A percentile compares a stretch with the other conserved stretches of the same genome.
Conservation (phyloP, 1,140 invertebrate genomes). For the Cydia strobilella region DNA sequence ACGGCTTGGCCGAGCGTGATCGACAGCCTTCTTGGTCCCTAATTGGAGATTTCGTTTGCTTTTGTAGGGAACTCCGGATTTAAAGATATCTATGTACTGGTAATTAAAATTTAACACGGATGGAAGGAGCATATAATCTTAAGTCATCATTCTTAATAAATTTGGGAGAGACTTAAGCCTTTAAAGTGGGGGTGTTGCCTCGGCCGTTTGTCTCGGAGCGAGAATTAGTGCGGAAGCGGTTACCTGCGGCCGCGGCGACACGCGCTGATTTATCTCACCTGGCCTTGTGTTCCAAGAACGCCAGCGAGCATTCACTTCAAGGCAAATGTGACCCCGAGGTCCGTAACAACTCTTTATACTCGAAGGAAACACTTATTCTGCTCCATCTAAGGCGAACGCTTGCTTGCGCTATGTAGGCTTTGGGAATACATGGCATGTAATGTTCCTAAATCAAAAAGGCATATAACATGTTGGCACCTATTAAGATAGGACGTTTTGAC, state of each 20-base stretch:
- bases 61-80: no score
- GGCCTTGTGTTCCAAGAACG: not conserved
- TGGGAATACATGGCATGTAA: not conserved
- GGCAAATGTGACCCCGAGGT: no score
- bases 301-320: not conserved
- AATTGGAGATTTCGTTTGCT: no score
- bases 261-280: slow-evolving; percentile 11
- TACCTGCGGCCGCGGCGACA: slow-evolving; percentile 11
- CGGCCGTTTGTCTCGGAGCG: slow-evolving; percentile 29
- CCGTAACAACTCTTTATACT: no score
- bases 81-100: not conserved
- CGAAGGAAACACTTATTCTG: not conserved
- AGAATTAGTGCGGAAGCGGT: slow-evolving; percentile 31
- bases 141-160: slow-evolving; percentile 8
- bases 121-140: not conserved
- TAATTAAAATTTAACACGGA: not conserved
- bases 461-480: not conserved
- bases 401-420: not conserved
- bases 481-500: not conserved
- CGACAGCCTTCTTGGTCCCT: no score
- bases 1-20: no score
- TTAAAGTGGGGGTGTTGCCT: not conserved
- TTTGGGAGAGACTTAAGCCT: slow-evolving; percentile 3
- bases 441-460: not conserved
- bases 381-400: not conserved